Percentiles rank a stretch among this genome's conserved stretches.
Conservation (phyloP, 64 coral and sea anemone species). For the Platygyra sinensis region DNA sequence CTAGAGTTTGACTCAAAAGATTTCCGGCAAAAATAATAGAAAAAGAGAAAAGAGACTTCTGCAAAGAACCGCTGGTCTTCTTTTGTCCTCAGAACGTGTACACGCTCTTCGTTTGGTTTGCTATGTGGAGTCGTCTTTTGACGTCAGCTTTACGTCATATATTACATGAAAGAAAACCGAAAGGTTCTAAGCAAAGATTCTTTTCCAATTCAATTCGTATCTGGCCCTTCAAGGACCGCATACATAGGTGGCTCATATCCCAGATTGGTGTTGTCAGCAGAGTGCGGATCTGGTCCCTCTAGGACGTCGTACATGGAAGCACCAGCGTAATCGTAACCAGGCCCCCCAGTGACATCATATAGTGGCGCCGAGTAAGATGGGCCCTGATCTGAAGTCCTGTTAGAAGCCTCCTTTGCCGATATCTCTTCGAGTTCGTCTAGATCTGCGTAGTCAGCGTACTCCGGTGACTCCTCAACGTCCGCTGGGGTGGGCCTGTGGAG, state of each 20-base stretch:
- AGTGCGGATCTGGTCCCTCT: not conserved
- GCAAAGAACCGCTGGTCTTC: no score
- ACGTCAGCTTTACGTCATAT: no score
- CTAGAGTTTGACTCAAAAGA: no score
- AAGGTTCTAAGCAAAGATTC: not conserved
- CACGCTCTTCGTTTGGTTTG: no score
- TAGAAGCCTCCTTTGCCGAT: not conserved
- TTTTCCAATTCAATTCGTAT: not conserved
- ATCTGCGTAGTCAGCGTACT: slow-evolving; percentile 40
- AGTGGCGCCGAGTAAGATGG: not conserved
- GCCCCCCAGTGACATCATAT: slow-evolving; percentile 10
- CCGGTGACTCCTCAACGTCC: not conserved
- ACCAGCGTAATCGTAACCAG: not conserved
- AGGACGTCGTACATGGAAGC: slow-evolving; percentile 10
- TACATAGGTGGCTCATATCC: slow-evolving; percentile 9
- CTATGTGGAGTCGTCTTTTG: no score
- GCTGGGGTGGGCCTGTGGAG: slow-evolving; percentile 28
- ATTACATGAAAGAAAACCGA: not conserved
- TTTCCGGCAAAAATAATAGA: no score
- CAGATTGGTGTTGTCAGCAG: not conserved
- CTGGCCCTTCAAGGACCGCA: slow-evolving; percentile 27
- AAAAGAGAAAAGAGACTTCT: no score
- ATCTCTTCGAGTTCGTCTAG: slow-evolving; percentile 45
- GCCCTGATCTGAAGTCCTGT: not conserved
- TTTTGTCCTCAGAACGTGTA: no score